Conservation (phyloP, 2,113 vertebrate species). For the Mus spicilegus region DNA sequence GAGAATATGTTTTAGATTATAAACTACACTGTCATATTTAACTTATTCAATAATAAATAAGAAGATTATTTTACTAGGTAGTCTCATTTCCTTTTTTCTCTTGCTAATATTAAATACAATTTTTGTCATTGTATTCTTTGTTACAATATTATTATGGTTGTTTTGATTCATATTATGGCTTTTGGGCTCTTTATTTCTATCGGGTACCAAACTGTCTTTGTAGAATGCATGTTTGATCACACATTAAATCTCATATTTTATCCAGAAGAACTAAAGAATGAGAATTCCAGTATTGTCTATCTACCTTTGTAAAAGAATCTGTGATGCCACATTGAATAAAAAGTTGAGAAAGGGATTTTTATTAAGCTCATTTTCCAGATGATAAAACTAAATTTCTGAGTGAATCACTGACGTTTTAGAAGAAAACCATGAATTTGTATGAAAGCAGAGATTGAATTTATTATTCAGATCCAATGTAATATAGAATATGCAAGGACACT, state of each 20-base stretch:
- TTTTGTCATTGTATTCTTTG: not conserved
- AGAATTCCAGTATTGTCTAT: not conserved
- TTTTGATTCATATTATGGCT: not conserved
- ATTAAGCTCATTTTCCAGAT: not conserved
- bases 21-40: not conserved
- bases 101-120: not conserved
- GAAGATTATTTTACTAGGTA: not conserved
- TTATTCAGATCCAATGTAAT: not conserved
- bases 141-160: not conserved
- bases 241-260: not conserved
- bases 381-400: not conserved
- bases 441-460: not conserved
- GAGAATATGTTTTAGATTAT: not conserved
- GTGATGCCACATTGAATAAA: not conserved
- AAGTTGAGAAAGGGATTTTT: not conserved
- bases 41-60: not conserved
- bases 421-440: not conserved
- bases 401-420: not conserved
- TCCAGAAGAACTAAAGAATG: not conserved
- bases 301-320: not conserved
- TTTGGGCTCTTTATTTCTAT: not conserved
- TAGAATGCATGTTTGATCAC: not conserved
- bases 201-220: not conserved
- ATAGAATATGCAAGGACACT: not conserved
- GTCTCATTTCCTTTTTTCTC: not conserved